Evolutionary conservation across 2,888 invertebrate species (phyloP).

Genomic region (Lysandra coridon): DNA sequence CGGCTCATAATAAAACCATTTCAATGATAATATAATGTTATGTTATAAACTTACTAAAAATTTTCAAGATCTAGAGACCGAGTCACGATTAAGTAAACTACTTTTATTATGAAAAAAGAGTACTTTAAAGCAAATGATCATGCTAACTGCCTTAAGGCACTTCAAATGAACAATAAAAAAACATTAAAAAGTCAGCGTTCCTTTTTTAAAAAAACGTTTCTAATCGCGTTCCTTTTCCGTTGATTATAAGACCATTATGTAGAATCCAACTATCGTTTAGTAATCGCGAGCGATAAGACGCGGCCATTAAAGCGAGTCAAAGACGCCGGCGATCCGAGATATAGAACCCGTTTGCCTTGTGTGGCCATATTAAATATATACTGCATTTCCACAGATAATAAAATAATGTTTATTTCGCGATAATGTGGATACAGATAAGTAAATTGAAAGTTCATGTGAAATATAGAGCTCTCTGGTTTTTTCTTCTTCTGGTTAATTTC

Average conservation of each 20-base stretch:
- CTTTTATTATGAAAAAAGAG: neutral
- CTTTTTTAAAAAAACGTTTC: neutral
- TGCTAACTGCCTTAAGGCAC: neutral
- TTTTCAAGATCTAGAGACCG: too few species aligned
- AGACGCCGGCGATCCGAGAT: conserved; percentile 12
- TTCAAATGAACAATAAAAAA: conserved; percentile 4
- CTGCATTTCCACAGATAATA: conserved; percentile 16
- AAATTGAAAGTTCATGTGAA: neutral
- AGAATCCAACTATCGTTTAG: conserved; percentile 28
- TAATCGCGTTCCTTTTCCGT: conserved; percentile 12
- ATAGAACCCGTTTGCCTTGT: conserved; percentile 24
- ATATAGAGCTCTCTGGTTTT: neutral
- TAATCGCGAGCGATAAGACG: conserved; percentile 25
- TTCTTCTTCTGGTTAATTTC: neutral
- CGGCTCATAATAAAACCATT: neutral
- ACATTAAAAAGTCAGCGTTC: neutral
- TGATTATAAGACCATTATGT: conserved; percentile 26
- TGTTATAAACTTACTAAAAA: too few species aligned
- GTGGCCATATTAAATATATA: conserved; percentile 26
- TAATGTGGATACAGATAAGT: neutral
- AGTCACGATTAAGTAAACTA: neutral
- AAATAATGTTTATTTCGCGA: neutral
- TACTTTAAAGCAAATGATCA: too few species aligned
- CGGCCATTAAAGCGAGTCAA: conserved; percentile 21
- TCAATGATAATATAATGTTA: neutral